Evolutionary conservation across 2,888 invertebrate genomes (phyloP).

Genomic region (Acleris laterana): DNA sequence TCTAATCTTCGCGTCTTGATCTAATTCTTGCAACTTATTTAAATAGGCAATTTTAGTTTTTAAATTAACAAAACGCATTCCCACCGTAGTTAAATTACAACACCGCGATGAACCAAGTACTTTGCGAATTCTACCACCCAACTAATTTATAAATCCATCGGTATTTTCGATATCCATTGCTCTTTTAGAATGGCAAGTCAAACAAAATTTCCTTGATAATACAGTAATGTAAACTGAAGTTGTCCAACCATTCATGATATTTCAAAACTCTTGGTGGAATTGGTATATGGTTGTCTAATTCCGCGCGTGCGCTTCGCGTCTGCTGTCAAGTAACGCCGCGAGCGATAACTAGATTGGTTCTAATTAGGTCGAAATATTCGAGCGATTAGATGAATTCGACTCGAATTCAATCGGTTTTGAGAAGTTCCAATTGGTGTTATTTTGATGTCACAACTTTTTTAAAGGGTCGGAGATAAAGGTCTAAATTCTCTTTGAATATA

Average conservation of each 20-base stretch:
- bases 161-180: conserved; percentile 3
- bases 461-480: neutral
- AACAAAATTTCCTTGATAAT: conserved; percentile 36
- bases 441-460: conserved; percentile 43
- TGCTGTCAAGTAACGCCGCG: conserved; percentile 67
- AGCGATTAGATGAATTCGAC: conserved; percentile 53
- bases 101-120: conserved; percentile 34
- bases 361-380: conserved; percentile 68
- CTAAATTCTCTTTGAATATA: too few relatives aligned
- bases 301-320: conserved; percentile 66
- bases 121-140: conserved; percentile 24
- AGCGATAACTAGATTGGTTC: conserved; percentile 52
- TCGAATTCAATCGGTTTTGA: conserved; percentile 47
- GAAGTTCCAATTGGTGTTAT: conserved; percentile 48
- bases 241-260: conserved; percentile 13
- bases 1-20: conserved; percentile 55
- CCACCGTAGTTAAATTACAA: conserved; percentile 56
- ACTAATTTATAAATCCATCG: neutral
- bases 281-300: conserved; percentile 61
- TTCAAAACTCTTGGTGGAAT: conserved; percentile 36
- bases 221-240: conserved; percentile 40
- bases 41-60: conserved; percentile 56
- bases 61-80: conserved; percentile 56
- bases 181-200: neutral
- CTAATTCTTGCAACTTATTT: conserved; percentile 54